Evolutionary conservation across 2,797 vertebrate species (phyloP).

Genomic region (Smutsia temminckii): DNA sequence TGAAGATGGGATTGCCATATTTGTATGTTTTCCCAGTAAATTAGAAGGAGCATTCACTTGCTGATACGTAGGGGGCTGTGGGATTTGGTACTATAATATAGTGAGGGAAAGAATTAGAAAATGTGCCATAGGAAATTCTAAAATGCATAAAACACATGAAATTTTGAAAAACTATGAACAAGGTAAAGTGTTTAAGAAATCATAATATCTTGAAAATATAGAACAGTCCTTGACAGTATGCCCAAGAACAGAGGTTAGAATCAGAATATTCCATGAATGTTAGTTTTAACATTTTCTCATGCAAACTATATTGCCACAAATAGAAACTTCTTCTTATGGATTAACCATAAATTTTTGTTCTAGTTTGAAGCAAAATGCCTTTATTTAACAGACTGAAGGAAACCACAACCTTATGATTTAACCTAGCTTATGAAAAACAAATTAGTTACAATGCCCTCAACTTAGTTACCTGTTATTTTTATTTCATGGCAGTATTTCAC

Average conservation of each 20-base stretch:
- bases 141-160: background rate
- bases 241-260: background rate
- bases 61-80: background rate
- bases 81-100: background rate
- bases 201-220: background rate
- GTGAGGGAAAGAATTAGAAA: background rate
- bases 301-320: background rate
- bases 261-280: background rate
- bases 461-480: constrained; percentile 12
- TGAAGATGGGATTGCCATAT: background rate
- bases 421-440: constrained; percentile 12
- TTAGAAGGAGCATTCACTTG: background rate
- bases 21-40: background rate
- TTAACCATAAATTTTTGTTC: background rate
- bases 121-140: background rate
- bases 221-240: background rate
- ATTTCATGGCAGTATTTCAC: background rate
- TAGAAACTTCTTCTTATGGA: background rate
- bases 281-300: background rate
- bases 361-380: background rate
- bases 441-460: constrained; percentile 16
- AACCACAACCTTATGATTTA: background rate
- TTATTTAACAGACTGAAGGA: background rate
- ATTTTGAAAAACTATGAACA: background rate
- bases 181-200: background rate